These are phyloP conservation scores for Drosophila elegans DNA, from an alignment of 1,140 invertebrate genomes.

Conservation along the genomic window DNA sequence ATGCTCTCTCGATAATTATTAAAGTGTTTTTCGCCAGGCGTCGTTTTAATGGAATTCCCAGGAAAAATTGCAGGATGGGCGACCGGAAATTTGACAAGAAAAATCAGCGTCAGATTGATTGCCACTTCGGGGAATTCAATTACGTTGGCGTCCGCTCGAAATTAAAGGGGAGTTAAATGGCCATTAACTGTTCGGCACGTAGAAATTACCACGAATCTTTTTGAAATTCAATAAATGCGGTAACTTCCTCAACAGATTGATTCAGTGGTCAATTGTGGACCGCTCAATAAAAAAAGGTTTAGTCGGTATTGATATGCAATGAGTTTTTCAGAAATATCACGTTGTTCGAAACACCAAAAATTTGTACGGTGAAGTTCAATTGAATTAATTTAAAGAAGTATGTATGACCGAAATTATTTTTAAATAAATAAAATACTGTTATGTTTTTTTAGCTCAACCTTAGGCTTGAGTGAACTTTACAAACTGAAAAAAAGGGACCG, in stretches of 20 bases:
- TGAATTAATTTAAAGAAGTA: too few relatives aligned
- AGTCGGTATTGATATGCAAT: background rate
- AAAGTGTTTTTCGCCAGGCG: slow-evolving; percentile 22
- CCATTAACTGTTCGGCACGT: slow-evolving; percentile 14
- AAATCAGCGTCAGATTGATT: slow-evolving; percentile 47
- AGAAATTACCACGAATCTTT: slow-evolving; percentile 6
- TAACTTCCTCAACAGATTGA: slow-evolving; percentile 18
- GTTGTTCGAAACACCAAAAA: too few relatives aligned
- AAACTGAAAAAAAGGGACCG: too few relatives aligned
- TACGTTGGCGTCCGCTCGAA: slow-evolving; percentile 3
- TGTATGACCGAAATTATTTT: too few relatives aligned
- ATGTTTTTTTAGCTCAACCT: too few relatives aligned
- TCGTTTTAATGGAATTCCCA: slow-evolving; percentile 38
- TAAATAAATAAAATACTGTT: too few relatives aligned
- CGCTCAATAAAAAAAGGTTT: background rate
- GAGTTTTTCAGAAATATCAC: too few relatives aligned
- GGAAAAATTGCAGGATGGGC: slow-evolving; percentile 24
- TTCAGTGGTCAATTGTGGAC: background rate
- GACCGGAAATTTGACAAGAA: slow-evolving; percentile 35
- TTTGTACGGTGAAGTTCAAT: too few relatives aligned
- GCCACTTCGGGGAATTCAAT: slow-evolving; percentile 26
- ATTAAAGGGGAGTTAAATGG: slow-evolving; percentile 34
- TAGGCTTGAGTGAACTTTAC: too few relatives aligned
- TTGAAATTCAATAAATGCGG: background rate
- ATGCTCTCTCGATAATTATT: slow-evolving; percentile 25